Evolutionary conservation across 2,888 invertebrate genomes (phyloP).

Genomic region (Nudaria mundana): DNA sequence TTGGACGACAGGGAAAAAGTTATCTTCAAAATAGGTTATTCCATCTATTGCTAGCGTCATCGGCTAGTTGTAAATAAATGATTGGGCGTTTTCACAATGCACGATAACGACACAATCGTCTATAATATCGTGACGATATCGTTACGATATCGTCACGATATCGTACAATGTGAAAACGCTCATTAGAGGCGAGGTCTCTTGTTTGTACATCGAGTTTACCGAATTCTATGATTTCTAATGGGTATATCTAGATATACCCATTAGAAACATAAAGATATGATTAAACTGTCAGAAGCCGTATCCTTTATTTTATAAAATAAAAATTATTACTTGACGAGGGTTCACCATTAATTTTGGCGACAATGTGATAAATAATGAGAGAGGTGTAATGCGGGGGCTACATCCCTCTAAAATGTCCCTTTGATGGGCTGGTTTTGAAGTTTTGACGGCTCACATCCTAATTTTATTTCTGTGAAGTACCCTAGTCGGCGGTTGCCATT

Average conservation of each 20-base stretch:
- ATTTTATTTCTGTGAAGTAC: constrained; percentile 68
- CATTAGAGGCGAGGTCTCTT: no score
- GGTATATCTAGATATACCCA: constrained; percentile 33
- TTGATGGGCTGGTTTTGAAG: constrained; percentile 74
- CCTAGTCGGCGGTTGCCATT: constrained; percentile 60
- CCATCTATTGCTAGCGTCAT: no score
- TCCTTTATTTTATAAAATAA: constrained; percentile 74
- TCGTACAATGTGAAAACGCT: no score
- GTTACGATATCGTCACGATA: no score
- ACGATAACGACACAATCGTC: no score
- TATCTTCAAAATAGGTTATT: no score
- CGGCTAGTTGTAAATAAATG: no score
- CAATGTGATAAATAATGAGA: constrained; percentile 81
- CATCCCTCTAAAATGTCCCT: constrained; percentile 58
- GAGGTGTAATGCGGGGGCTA: constrained; percentile 75
- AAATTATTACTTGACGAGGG: constrained; percentile 80
- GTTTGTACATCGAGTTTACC: no score
- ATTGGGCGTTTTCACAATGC: no score
- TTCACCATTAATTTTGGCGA: constrained; percentile 76
- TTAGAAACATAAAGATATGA: constrained; percentile 67
- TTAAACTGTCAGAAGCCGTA: constrained; percentile 73
- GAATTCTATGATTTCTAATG: no score
- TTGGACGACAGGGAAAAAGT: no score
- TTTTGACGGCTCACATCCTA: constrained; percentile 77
- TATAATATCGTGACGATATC: no score